Base-by-base conservation (phyloP, 2,797 vertebrate genomes). In the Coregonus sp. region DNA sequence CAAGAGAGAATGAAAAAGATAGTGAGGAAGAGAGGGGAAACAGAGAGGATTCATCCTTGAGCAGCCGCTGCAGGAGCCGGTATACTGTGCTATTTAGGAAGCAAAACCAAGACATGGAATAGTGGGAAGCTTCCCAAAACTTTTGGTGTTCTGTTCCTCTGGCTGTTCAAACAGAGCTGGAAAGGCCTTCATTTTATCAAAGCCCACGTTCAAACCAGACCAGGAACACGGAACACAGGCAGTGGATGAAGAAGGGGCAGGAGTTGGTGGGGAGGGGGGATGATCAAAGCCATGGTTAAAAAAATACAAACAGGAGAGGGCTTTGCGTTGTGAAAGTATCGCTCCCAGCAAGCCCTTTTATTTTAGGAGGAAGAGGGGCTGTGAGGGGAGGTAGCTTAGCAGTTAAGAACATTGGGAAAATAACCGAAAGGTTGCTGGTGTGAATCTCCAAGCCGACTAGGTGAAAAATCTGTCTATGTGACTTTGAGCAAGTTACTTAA, bases 321-420 rank as follows among this genome's bases (percentile, higher is more conserved):
- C 65, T 29, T 14, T 67, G 69, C 16, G 52, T 35, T 11, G 56
- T 11, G 54, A 20, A 20, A n/a, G 2, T 37, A 3, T 56, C 5
- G 1, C 56, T 73, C 31, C 54, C 16, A 63, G 56, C 5, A n/a
- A 61, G 4, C 33, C 1, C 35, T 72, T 73, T 73, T 72, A 56
- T 72, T 72, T 72, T 72, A 47, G 35, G 70, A 51, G 20, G 47
- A 72, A 52, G 47, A 54, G 70, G 70, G 25, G 50, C n/a, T 61
- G 20, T 9, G 9, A 61, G 59, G 37, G 16, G 37, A 47, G 40
- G 40, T 47, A 47, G 7, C 40, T 9, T 47, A 47, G 40, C 40
- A 47, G 40, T 47, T 47, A 47, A 47, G 40, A 47, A 7, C 40
- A 9, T 47, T 47, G 40, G 40, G 40, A 9, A 47, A 47, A 47